Conservation (phyloP, 2,113 vertebrate genomes). For the Gambusia holbrooki region DNA sequence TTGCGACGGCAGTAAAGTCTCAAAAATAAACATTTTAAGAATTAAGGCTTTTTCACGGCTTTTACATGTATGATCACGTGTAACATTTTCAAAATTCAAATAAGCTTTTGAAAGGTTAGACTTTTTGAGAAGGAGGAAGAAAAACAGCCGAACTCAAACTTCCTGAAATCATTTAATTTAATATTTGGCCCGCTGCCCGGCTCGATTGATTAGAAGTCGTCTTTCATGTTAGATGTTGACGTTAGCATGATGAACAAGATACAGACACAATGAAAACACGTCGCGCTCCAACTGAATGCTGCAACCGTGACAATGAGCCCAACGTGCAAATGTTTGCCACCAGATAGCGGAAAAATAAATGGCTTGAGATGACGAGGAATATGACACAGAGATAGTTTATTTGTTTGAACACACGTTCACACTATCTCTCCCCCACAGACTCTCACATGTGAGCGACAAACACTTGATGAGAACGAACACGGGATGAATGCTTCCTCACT, state of each 20-base stretch:
- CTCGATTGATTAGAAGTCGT: slow-evolving; percentile 51
- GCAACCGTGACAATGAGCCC: slow-evolving; percentile 50
- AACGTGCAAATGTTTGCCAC: slow-evolving; percentile 67
- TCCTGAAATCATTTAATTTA: slow-evolving; percentile 48
- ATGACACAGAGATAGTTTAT: slow-evolving; percentile 68
- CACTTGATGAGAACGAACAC: slow-evolving; percentile 73
- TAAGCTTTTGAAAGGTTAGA: slow-evolving; percentile 1
- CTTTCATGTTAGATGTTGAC: slow-evolving; percentile 60
- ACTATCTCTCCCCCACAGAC: slow-evolving; percentile 62
- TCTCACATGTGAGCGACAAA: slow-evolving; percentile 44
- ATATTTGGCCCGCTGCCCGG: slow-evolving; percentile 57
- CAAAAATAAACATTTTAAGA: not conserved
- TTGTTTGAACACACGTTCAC: slow-evolving; percentile 61
- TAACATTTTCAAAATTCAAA: not conserved
- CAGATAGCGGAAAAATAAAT: slow-evolving; percentile 71
- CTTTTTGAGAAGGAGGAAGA: not conserved
- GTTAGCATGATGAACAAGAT: slow-evolving; percentile 72
- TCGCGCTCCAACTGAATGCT: slow-evolving; percentile 26
- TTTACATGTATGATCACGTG: not conserved
- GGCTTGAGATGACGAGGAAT: slow-evolving; percentile 68
- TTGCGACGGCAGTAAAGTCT: not conserved
- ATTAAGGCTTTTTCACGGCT: not conserved
- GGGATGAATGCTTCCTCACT: slow-evolving; percentile 75
- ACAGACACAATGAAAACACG: slow-evolving; percentile 62
- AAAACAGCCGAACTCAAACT: not conserved